Evolutionary conservation across 2,797 vertebrate species (phyloP), one percentile per base, ranked within the genome.

Genomic region (Astyanax mexicanus): DNA sequence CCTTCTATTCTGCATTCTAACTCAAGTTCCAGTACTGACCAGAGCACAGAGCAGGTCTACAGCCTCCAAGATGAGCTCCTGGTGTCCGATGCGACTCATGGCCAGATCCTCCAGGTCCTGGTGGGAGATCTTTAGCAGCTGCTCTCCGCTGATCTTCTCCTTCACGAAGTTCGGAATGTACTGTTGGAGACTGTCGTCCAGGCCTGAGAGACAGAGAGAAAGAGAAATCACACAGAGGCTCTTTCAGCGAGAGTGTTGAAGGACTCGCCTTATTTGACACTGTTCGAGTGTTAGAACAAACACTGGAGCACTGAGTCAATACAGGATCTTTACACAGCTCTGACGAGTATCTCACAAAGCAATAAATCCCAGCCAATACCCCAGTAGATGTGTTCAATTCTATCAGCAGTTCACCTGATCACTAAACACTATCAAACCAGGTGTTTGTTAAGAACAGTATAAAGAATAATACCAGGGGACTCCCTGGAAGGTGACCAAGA

Each of bases 41-140:
- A 98, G 90, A 10, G 96, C 95, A 68, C 97, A 97, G 38, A 99
- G 95, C 77, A 99, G 95, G 81, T 99, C 97, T 66, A 98, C 94
- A 1, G 97, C 96, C 88, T 98, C 97, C 83, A 98, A 89, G 77
- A 98, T 90, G 52, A 99, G 93, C 80, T 99, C 97, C 89, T 99
- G 97, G 84, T 99, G 97, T 57, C 97, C 96, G 0, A 98, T 95
- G 2, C 96, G 90, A 0, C 90, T 87, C 81, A 98, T 86, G 0
- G 95, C 94, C 78, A 98, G 88, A 29, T 93, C 90, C 86, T 96
- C 94, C 13, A 99, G 93, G 66, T 98, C 95, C 88, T 96, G 96
- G 80, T 98, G 95, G 75, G 95, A 93, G 84, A 97, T 93, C 83
- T 92, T 87, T 19, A 99, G 89, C 79, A 99, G 93, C 79, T 94